Evolutionary conservation across 1,140 invertebrate species (phyloP).

Genomic region (Maniola jurtina): DNA sequence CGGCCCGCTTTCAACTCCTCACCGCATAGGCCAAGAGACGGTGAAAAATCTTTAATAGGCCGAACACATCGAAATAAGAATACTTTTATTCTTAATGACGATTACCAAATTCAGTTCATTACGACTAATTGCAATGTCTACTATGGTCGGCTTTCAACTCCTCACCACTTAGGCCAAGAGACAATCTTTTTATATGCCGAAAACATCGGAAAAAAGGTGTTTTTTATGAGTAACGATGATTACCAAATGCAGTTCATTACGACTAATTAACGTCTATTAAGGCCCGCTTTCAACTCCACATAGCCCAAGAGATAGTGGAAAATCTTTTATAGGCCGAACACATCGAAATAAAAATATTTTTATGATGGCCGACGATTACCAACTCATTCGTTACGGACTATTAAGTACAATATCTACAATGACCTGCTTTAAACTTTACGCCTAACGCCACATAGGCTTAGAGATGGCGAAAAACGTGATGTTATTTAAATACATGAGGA

Average conservation of each 20-base stretch:
- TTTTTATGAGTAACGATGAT: too few relatives aligned
- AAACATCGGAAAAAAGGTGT: too few relatives aligned
- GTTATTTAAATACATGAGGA: too few relatives aligned
- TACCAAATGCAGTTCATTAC: background rate
- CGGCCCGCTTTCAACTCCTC: background rate
- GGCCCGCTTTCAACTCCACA: background rate
- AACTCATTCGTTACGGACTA: background rate
- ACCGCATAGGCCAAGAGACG: background rate
- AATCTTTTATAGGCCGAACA: too few relatives aligned
- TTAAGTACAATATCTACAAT: background rate
- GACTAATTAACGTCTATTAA: background rate
- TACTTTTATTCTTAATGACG: too few relatives aligned
- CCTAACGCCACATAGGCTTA: too few relatives aligned
- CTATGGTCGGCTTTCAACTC: background rate
- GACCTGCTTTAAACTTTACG: background rate
- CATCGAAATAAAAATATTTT: too few relatives aligned
- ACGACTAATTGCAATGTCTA: background rate
- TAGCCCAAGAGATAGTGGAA: background rate
- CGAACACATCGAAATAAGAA: too few relatives aligned
- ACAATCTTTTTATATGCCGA: too few relatives aligned
- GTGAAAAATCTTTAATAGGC: background rate
- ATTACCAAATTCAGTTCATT: background rate
- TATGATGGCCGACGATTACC: too few relatives aligned
- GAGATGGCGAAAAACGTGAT: too few relatives aligned
- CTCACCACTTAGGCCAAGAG: background rate